Evolutionary conservation across 2,113 vertebrate genomes (phyloP), one percentile per base, ranked within the genome.

Genomic region (Cinclus cinclus): DNA sequence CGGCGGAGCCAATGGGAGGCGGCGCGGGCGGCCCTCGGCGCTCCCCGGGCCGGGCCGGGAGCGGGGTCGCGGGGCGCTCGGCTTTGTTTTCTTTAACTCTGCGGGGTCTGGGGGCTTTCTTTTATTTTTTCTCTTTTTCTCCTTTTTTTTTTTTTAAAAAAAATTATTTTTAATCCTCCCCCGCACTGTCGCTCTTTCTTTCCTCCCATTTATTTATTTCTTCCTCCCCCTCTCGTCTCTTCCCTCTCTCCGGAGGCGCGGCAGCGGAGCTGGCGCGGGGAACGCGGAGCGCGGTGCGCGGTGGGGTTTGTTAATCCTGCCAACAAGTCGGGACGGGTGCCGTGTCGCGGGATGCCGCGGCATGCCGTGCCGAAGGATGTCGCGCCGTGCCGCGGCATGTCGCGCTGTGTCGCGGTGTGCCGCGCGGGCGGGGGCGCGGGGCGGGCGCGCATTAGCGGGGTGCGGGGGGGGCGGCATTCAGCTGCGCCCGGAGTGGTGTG

Each of bases 31-130:
- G 59, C 30, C 64, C 69, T 42, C 42, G 69, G 94, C 81, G 97
- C 98, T 97, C 97, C 98, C 41, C 62, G 97, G 98, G 90, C 90
- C 95, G 95, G 47, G 35, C 56, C 16, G 69, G 75, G 83, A 76
- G 74, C 68, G 74, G 73, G 56, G 52, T 21, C 97, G 67, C 47
- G 30, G 56, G 60, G 86, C 82, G 91, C 96, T 90, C 96, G 97
- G 97, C 98, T 98, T 96, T 98, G 96, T 96, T 96, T 96, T 94
- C 94, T 93, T 97, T 92, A 83, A 93, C 78, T 96, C 96, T 22
- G 7, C 23, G 28, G 49, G n/a, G 27, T 67, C 55, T 25, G 59
- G 21, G 39, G 21, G 14, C 17, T 58, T 37, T 21, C 6, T 65
- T 79, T 53, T 30, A 11, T 18, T 15, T 33, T 7, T 24, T 13